Conservation (phyloP, 2,113 vertebrate species). For the Dunckerocampus dactyliophorus region DNA sequence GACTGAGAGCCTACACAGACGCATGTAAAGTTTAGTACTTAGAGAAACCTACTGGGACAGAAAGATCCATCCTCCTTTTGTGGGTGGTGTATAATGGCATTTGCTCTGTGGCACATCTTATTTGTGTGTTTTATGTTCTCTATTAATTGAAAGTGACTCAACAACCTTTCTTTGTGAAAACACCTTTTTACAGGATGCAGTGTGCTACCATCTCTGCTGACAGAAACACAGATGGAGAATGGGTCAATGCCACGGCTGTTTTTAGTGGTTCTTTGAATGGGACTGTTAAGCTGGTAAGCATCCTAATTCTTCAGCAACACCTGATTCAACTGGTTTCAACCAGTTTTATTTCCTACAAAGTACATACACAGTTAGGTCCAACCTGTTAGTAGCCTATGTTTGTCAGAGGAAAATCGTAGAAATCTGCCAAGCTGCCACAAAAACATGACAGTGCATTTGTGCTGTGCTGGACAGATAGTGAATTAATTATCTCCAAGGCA, state of each 20-base stretch:
- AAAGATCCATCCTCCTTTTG: not conserved
- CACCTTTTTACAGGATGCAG: conserved; percentile 56
- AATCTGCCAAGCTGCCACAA: conserved; percentile 63
- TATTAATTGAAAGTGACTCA: conserved; percentile 26
- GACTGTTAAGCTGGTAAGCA: conserved; percentile 65
- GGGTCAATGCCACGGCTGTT: conserved; percentile 54
- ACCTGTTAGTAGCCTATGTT: not conserved
- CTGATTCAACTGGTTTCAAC: not conserved
- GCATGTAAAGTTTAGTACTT: no score
- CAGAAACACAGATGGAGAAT: conserved; percentile 48
- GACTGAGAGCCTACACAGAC: no score
- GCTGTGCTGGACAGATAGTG: conserved; percentile 22
- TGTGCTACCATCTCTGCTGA: conserved; percentile 62
- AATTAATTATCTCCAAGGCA: conserved; percentile 44
- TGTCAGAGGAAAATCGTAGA: not conserved
- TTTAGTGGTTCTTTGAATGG: conserved; percentile 62
- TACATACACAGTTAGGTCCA: not conserved
- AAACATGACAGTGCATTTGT: conserved; percentile 65
- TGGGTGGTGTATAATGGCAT: conserved; percentile 9
- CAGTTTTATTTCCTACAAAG: not conserved
- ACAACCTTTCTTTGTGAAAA: not conserved
- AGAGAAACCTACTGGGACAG: not conserved
- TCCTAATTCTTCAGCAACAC: not conserved
- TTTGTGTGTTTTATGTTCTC: conserved; percentile 10
- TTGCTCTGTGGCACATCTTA: not conserved